phyloP scores from a whole-genome alignment of 92 coral and sea anemone species.

The Epizoanthus ramosus region DNA sequence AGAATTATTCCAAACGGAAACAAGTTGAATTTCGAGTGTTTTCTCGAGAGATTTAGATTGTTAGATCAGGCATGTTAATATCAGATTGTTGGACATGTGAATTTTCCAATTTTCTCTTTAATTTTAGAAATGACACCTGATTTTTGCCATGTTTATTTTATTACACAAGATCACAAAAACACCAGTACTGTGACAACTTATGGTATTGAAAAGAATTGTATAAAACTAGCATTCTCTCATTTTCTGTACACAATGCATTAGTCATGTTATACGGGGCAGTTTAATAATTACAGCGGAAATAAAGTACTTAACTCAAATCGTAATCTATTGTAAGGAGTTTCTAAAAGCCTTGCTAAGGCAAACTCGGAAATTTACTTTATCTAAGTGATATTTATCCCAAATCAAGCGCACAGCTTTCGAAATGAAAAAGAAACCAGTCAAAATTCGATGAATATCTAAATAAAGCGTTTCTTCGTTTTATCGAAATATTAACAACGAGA shows the following conservation, averaged over 20 bases:
- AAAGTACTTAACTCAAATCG: conserved; percentile 3
- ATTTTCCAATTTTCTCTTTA: conserved; percentile 20
- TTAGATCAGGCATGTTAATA: conserved; percentile 28
- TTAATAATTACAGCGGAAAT: background rate
- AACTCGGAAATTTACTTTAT: background rate
- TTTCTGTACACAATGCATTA: background rate
- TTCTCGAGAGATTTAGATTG: background rate
- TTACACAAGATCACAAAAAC: conserved; percentile 13
- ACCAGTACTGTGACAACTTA: background rate
- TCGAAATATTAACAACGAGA: background rate
- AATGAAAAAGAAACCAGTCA: background rate
- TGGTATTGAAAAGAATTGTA: background rate
- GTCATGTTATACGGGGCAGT: background rate
- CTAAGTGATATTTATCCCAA: too few species aligned
- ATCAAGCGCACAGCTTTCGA: too few species aligned
- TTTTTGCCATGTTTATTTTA: background rate
- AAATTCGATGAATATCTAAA: background rate
- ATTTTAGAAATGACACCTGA: background rate
- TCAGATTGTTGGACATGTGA: background rate
- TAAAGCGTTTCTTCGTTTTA: background rate
- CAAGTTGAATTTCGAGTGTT: conserved; percentile 1
- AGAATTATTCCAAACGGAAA: background rate
- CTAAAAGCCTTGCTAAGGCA: background rate
- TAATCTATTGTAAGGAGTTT: background rate
- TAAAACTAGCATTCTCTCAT: background rate